Evolutionary conservation across 2,888 invertebrate species (phyloP).

Genomic region (Nudaria mundana): DNA sequence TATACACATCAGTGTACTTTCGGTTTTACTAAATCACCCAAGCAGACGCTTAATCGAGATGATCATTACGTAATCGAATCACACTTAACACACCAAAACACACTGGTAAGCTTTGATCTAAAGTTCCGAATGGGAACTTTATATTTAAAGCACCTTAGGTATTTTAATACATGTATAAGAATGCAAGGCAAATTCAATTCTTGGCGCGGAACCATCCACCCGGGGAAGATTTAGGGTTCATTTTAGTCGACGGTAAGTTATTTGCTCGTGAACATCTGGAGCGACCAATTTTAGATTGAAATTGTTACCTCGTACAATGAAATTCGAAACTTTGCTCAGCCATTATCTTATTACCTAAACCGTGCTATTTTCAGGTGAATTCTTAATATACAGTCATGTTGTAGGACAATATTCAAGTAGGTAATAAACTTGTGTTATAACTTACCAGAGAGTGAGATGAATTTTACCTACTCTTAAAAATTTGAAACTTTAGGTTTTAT

Average conservation of each 20-base stretch:
- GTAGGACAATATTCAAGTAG: too few species aligned
- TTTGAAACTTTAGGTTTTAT: too few species aligned
- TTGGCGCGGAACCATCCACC: conserved; percentile 62
- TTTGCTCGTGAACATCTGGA: conserved; percentile 74
- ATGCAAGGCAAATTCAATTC: conserved; percentile 69
- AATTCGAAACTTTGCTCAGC: conserved; percentile 51
- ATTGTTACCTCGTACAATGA: conserved; percentile 53
- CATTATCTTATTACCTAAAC: conserved; percentile 24
- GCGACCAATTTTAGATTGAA: conserved; percentile 63
- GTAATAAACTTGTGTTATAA: too few species aligned
- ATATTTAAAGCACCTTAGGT: conserved; percentile 36
- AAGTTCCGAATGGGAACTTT: conserved; percentile 16
- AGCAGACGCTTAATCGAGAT: too few species aligned
- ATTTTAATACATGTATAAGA: conserved; percentile 40
- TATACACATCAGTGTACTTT: too few species aligned
- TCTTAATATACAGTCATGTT: conserved; percentile 5
- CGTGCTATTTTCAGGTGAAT: conserved; percentile 13
- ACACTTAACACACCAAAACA: conserved; percentile 1
- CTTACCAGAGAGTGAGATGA: too few species aligned
- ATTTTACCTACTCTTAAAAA: too few species aligned
- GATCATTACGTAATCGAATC: conserved; percentile 25
- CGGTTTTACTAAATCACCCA: too few species aligned
- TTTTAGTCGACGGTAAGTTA: conserved; percentile 69
- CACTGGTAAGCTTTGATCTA: conserved; percentile 1
- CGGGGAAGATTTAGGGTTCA: conserved; percentile 73